Conservation (phyloP, 2,797 vertebrate genomes). For the Pseudochromis fuscus region DNA sequence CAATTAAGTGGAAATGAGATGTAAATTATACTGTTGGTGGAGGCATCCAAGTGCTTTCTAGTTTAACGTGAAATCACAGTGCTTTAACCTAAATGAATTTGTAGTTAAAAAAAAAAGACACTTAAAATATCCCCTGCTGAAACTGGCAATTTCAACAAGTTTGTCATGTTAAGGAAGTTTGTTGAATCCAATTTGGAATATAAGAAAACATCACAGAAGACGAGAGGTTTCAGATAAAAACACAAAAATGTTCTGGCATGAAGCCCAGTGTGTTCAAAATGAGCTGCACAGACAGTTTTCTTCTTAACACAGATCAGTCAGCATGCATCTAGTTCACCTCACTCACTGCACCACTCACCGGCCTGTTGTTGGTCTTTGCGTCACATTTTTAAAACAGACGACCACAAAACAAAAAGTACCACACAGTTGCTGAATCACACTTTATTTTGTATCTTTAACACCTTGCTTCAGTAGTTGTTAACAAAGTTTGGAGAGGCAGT, state of each 20-base stretch:
- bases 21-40: too few species aligned
- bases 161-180: too few species aligned
- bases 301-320: constrained; percentile 1
- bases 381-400: neutral
- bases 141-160: too few species aligned
- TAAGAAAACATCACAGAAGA: too few species aligned
- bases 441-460: constrained; percentile 31
- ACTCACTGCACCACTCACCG: neutral
- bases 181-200: too few species aligned
- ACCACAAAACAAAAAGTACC: neutral
- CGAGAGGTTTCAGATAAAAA: neutral
- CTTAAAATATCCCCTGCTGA: too few species aligned
- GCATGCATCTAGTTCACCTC: neutral
- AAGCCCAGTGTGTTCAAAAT: neutral
- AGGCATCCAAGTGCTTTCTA: too few species aligned
- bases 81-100: neutral
- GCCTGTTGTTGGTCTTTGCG: neutral
- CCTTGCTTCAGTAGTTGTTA: constrained; percentile 2
- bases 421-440: constrained; percentile 14
- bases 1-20: too few species aligned
- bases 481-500: constrained; percentile 17
- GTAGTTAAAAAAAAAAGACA: neutral
- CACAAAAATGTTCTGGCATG: neutral
- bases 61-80: neutral
- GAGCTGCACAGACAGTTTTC: neutral